Conservation (phyloP, 2,888 invertebrate genomes). For the Drosophila helvetica region DNA sequence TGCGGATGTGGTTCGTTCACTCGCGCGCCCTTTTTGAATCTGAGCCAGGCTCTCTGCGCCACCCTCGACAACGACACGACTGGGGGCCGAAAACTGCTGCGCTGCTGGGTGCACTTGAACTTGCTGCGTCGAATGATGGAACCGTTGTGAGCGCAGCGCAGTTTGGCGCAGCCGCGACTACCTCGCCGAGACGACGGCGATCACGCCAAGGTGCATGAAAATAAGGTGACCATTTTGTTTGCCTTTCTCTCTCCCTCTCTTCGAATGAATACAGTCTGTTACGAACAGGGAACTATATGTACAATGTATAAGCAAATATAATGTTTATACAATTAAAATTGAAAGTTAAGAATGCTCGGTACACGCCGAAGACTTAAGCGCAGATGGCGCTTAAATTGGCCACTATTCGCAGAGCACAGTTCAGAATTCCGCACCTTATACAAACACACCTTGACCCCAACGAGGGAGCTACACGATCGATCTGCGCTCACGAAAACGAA, state of each 20-base stretch:
- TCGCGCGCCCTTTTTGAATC: slow-evolving; percentile 66
- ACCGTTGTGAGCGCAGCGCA: slow-evolving; percentile 63
- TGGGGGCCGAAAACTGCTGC: slow-evolving; percentile 46
- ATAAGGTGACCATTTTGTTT: background rate
- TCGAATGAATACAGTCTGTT: no score
- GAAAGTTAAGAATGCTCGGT: background rate
- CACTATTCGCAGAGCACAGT: background rate
- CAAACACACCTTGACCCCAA: background rate
- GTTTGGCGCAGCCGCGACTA: slow-evolving; percentile 13
- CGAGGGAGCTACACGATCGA: no score
- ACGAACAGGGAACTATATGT: background rate
- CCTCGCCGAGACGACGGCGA: slow-evolving; percentile 4
- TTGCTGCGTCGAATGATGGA: slow-evolving; percentile 57
- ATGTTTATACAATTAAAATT: background rate
- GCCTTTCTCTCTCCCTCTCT: no score
- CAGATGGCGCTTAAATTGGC: background rate
- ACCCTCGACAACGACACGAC: slow-evolving; percentile 59
- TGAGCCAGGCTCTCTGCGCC: slow-evolving; percentile 62
- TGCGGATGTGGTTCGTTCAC: slow-evolving; percentile 32
- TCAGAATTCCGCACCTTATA: background rate
- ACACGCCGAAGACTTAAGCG: slow-evolving; percentile 8
- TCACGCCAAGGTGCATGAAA: background rate
- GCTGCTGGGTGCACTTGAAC: slow-evolving; percentile 18
- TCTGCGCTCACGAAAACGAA: no score
- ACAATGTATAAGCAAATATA: background rate